A percentile compares a stretch with the other conserved stretches of the same genome.
Conservation (phyloP, 1,140 invertebrate species). For the Globodera rostochiensis region DNA sequence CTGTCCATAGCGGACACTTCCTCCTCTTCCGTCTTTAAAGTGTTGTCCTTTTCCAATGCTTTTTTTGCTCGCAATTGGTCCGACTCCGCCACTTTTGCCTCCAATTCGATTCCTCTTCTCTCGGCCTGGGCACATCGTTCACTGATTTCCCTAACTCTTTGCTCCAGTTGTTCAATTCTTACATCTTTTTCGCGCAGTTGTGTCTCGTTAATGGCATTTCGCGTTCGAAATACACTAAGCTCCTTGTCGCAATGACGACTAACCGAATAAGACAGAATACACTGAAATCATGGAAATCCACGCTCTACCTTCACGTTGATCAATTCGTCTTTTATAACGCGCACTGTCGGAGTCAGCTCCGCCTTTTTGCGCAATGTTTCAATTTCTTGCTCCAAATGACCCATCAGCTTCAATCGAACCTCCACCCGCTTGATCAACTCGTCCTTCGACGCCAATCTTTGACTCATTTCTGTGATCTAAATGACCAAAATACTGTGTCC, state of each 20-base stretch:
- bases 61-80: neutral
- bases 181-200: slow-evolving; percentile 39
- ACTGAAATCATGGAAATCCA: neutral
- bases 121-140: slow-evolving; percentile 38
- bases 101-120: slow-evolving; percentile 35
- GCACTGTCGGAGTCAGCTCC: slow-evolving; percentile 44
- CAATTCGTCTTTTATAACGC: slow-evolving; percentile 42
- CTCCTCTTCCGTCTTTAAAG: slow-evolving; percentile 12
- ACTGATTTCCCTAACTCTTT: slow-evolving; percentile 42
- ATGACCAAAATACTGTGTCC: slow-evolving; percentile 20
- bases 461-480: slow-evolving; percentile 52
- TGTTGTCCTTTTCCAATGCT: neutral
- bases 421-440: slow-evolving; percentile 35
- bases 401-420: slow-evolving; percentile 39
- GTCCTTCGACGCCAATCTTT: slow-evolving; percentile 46
- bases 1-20: neutral
- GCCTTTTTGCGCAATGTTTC: slow-evolving; percentile 39
- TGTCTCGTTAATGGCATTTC: slow-evolving; percentile 28
- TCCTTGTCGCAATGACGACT: slow-evolving; percentile 40
- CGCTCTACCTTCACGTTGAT: slow-evolving; percentile 45
- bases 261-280: neutral
- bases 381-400: slow-evolving; percentile 46
- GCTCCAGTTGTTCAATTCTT: slow-evolving; percentile 40
- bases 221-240: slow-evolving; percentile 20
- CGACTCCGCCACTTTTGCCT: slow-evolving; percentile 35